These are phyloP conservation scores for Tetheella fluctuosa DNA, from an alignment of 2,888 invertebrate genomes.

Conservation along the genomic window DNA sequence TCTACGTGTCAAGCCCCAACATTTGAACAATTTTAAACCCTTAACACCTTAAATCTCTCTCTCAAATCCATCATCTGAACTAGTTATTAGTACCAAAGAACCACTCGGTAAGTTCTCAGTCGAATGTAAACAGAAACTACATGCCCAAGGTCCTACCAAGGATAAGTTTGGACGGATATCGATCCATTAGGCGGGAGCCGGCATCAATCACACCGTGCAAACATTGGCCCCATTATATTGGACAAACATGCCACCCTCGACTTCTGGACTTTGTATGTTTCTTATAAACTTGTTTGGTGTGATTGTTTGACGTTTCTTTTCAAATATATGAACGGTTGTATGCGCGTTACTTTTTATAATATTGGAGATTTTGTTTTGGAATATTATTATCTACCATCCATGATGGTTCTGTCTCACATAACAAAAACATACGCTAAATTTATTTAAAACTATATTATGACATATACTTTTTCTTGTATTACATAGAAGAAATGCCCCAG, in stretches of 20 bases:
- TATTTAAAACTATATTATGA: too few relatives aligned
- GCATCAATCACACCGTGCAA: conserved; percentile 73
- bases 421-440: too few relatives aligned
- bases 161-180: conserved; percentile 52
- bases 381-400: neutral
- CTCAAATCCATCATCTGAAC: neutral
- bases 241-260: conserved; percentile 56
- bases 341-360: conserved; percentile 19
- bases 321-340: conserved; percentile 26
- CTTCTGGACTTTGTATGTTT: conserved; percentile 58
- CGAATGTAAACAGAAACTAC: conserved; percentile 37
- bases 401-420: too few relatives aligned
- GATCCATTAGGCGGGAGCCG: conserved; percentile 64
- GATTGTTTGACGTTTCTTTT: conserved; percentile 30
- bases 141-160: conserved; percentile 28
- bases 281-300: conserved; percentile 54
- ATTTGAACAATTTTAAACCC: neutral
- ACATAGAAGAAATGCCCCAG: too few relatives aligned
- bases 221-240: conserved; percentile 73
- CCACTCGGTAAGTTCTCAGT: neutral
- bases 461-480: too few relatives aligned
- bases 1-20: neutral
- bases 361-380: neutral
- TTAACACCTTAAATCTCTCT: neutral
- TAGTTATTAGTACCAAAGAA: neutral